Evolutionary conservation across 2,797 vertebrate species (phyloP).

Genomic region (Pterois miles): DNA sequence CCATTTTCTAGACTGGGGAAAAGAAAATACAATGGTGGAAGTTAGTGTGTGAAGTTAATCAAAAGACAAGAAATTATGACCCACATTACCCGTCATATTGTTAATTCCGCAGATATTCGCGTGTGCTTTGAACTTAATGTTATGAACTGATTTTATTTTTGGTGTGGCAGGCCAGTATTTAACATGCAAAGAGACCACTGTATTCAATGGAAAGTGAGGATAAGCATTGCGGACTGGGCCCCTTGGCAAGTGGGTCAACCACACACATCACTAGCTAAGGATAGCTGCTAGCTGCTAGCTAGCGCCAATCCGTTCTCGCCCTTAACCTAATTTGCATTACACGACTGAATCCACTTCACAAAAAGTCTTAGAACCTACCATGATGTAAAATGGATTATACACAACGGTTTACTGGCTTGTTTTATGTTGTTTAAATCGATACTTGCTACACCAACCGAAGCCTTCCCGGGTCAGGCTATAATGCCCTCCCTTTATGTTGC

Average conservation of each 20-base stretch:
- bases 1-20: constrained; percentile 87
- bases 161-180: not conserved
- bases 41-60: not conserved
- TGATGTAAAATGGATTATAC: not conserved
- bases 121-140: too few relatives aligned
- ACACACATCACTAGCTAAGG: constrained; percentile 52
- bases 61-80: not conserved
- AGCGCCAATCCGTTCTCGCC: not conserved
- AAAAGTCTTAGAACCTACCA: rapidly evolving
- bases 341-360: not conserved
- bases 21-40: constrained; percentile 14
- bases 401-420: not conserved
- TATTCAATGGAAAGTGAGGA: constrained; percentile 21
- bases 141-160: not conserved
- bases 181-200: not conserved
- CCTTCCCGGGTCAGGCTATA: constrained; percentile 57
- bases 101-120: not conserved
- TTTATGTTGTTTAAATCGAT: not conserved
- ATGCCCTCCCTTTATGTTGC: constrained; percentile 65
- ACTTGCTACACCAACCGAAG: constrained; percentile 36
- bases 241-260: constrained; percentile 74
- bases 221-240: constrained; percentile 51
- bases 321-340: not conserved
- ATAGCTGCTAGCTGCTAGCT: constrained; percentile 61
- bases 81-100: not conserved